phyloP scores from a whole-genome alignment of 2,888 invertebrate species.

The Dicyrtomina minuta region DNA sequence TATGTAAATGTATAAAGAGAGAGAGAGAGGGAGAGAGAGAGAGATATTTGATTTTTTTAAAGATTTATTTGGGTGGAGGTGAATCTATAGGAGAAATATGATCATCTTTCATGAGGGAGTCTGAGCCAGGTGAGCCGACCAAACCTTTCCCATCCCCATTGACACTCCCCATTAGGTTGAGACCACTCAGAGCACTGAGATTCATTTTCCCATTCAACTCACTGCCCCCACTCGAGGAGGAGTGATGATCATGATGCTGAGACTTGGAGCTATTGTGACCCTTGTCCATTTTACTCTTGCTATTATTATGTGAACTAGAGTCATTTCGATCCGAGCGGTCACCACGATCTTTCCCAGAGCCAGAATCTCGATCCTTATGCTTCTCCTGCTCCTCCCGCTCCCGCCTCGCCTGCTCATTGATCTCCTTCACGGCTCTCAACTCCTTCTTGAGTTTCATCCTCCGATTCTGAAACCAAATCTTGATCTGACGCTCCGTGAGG shows the following conservation, averaged over 20 bases:
- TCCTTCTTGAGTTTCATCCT: constrained; percentile 97
- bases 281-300: constrained; percentile 27
- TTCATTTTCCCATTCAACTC: constrained; percentile 48
- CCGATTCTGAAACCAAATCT: constrained; percentile 93
- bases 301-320: constrained; percentile 30
- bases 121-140: constrained; percentile 47
- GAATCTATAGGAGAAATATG: constrained; percentile 52
- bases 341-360: constrained; percentile 61
- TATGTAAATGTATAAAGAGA: background rate
- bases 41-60: background rate
- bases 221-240: constrained; percentile 18
- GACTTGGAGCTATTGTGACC: constrained; percentile 11
- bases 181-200: constrained; percentile 38
- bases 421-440: constrained; percentile 88
- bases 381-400: constrained; percentile 90
- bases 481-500: too few relatives aligned
- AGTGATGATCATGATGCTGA: constrained; percentile 40
- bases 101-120: constrained; percentile 52
- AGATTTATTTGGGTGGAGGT: constrained; percentile 48
- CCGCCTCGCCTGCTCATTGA: constrained; percentile 87
- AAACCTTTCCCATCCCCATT: constrained; percentile 34
- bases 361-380: constrained; percentile 81
- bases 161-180: constrained; percentile 38
- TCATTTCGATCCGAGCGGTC: constrained; percentile 31
- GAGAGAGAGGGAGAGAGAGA: background rate